Conservation (phyloP, 2,888 invertebrate genomes). For the Strigamia maritima region DNA sequence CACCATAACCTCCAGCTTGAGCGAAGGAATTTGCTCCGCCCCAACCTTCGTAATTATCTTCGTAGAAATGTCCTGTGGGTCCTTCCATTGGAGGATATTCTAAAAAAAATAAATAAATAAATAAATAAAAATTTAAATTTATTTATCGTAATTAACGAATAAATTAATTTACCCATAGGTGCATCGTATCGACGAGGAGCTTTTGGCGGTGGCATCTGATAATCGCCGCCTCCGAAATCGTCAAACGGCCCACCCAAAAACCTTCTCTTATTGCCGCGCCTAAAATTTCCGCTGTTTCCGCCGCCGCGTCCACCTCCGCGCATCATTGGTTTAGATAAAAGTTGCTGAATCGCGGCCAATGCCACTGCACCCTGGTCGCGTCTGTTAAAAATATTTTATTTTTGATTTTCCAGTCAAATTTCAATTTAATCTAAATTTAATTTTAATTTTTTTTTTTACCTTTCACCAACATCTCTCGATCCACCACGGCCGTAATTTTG, state of each 20-base stretch:
- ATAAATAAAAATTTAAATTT: background rate
- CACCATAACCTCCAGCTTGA: conserved; percentile 37
- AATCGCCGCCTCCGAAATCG: conserved; percentile 37
- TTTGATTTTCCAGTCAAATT: too few relatives aligned
- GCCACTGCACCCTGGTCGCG: conserved; percentile 24
- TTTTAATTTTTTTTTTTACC: too few relatives aligned
- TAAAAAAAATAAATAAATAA: background rate
- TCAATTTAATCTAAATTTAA: too few relatives aligned
- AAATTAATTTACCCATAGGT: conserved; percentile 29
- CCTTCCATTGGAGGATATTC: conserved; percentile 33
- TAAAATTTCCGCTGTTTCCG: conserved; percentile 15
- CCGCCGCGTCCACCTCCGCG: conserved; percentile 33
- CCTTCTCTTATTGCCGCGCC: conserved; percentile 34
- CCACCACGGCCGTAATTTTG: conserved; percentile 35
- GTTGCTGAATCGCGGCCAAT: conserved; percentile 35
- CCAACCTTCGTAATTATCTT: conserved; percentile 38
- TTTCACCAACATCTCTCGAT: conserved; percentile 13
- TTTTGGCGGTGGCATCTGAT: conserved; percentile 28
- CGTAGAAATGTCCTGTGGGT: conserved; percentile 32
- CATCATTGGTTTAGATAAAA: conserved; percentile 26
- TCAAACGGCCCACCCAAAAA: conserved; percentile 24
- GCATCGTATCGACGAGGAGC: conserved; percentile 28
- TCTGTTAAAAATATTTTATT: background rate
- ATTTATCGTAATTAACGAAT: too few relatives aligned
- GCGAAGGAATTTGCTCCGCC: conserved; percentile 33